Percentiles rank a stretch among this genome's conserved stretches.
These are phyloP conservation scores for Antheraea assamensis DNA, from an alignment of 2,888 invertebrate genomes.

Conservation along the genomic window DNA sequence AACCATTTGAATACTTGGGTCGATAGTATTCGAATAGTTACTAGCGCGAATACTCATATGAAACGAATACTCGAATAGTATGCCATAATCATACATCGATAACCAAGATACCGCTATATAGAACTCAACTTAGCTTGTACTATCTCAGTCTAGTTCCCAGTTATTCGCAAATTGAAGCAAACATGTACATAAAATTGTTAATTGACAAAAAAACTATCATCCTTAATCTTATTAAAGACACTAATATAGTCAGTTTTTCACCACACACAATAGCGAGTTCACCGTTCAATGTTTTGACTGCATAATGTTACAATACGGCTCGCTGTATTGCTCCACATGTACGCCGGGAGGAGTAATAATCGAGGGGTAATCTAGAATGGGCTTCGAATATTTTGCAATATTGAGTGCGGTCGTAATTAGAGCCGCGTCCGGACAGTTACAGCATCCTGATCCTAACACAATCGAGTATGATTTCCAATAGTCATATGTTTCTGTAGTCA, in stretches of 20 bases:
- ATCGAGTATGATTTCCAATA: not conserved
- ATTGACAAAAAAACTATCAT: not conserved
- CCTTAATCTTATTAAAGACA: not conserved
- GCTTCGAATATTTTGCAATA: slow-evolving; percentile 75
- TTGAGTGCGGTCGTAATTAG: slow-evolving; percentile 77
- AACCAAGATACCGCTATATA: too few relatives aligned
- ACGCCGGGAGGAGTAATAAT: slow-evolving; percentile 57
- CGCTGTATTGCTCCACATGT: not conserved
- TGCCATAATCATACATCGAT: too few relatives aligned
- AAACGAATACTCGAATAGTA: too few relatives aligned
- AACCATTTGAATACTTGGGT: too few relatives aligned
- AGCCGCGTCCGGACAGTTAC: slow-evolving; percentile 72
- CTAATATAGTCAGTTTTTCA: slow-evolving; percentile 47
- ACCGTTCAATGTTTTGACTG: slow-evolving; percentile 58
- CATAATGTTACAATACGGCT: slow-evolving; percentile 68
- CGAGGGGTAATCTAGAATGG: slow-evolving; percentile 67
- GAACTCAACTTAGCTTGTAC: too few relatives aligned
- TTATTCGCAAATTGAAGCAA: not conserved
- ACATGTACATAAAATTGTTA: not conserved
- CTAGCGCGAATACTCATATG: too few relatives aligned
- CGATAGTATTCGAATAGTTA: too few relatives aligned
- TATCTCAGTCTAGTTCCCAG: too few relatives aligned
- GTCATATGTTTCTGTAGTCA: not conserved
- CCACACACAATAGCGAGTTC: slow-evolving; percentile 59
- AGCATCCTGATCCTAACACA: slow-evolving; percentile 76